A percentile compares a stretch with the other conserved stretches of the same genome.
Conservation (phyloP, 2,113 vertebrate species). For the Chaenogobius annularis region DNA sequence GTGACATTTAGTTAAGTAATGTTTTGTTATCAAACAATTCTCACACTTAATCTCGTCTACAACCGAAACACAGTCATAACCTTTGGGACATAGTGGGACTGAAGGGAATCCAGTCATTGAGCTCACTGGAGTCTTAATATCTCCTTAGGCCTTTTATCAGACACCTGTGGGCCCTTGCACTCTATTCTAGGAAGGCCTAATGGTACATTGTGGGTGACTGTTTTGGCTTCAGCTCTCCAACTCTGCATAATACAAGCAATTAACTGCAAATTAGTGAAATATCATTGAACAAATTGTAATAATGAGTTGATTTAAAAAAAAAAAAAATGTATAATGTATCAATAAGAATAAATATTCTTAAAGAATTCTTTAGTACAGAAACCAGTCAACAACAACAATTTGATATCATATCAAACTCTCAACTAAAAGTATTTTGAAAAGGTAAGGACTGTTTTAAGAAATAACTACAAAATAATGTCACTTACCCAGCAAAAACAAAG, state of each 20-base stretch:
- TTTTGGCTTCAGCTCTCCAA: background rate
- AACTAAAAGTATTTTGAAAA: too few relatives aligned
- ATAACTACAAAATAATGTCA: background rate
- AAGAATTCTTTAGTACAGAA: too few relatives aligned
- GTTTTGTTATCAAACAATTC: background rate
- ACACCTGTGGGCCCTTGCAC: slow-evolving; percentile 22
- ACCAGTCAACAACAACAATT: too few relatives aligned
- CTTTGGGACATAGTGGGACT: slow-evolving; percentile 36
- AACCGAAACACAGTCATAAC: slow-evolving; percentile 31
- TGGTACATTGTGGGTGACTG: background rate
- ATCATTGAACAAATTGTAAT: background rate
- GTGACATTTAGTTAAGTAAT: slow-evolving; percentile 1
- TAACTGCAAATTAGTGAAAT: background rate
- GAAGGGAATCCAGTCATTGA: slow-evolving; percentile 50
- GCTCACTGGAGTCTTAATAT: slow-evolving; percentile 33
- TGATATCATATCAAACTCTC: too few relatives aligned
- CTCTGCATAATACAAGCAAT: background rate
- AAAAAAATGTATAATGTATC: background rate
- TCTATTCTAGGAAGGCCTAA: slow-evolving; percentile 30
- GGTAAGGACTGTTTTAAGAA: too few relatives aligned
- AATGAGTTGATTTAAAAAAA: background rate
- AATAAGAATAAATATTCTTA: background rate
- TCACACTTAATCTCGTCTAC: background rate
- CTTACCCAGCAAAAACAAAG: slow-evolving; percentile 90
- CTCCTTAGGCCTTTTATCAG: slow-evolving; percentile 23